Conservation (phyloP, 2,888 invertebrate genomes). For the Rotaria socialis region DNA sequence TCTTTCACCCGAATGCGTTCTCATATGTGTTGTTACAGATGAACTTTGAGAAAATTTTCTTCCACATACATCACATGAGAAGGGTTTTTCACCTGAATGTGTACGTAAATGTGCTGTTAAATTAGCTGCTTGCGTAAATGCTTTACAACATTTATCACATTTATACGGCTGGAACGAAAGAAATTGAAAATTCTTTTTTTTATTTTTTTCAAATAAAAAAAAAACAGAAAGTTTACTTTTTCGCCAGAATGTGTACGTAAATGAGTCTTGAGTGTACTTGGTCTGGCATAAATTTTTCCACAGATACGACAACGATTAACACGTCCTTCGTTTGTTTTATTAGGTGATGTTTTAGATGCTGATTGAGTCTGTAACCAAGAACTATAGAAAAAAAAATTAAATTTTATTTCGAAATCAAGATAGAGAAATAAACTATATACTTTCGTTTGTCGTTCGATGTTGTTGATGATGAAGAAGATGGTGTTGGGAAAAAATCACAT, state of each 20-base stretch:
- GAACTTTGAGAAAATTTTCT: slow-evolving; percentile 91
- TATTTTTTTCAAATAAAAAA: background rate
- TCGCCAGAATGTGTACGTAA: slow-evolving; percentile 92
- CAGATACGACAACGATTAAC: slow-evolving; percentile 72
- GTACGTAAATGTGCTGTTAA: slow-evolving; percentile 91
- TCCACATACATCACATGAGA: slow-evolving; percentile 92
- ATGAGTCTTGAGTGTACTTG: slow-evolving; percentile 93
- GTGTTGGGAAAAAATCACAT: slow-evolving; percentile 24
- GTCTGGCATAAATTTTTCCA: slow-evolving; percentile 88
- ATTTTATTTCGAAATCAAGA: background rate
- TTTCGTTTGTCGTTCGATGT: background rate
- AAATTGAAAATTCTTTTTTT: background rate
- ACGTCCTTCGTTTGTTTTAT: slow-evolving; percentile 35
- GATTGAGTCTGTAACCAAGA: slow-evolving; percentile 8
- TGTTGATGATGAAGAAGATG: slow-evolving; percentile 11
- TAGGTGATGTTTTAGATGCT: background rate
- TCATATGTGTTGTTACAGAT: slow-evolving; percentile 92
- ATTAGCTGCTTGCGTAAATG: slow-evolving; percentile 96
- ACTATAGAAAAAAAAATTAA: background rate
- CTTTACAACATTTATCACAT: slow-evolving; percentile 73
- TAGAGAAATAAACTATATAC: background rate
- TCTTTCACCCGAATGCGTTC: slow-evolving; percentile 99
- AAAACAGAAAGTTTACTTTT: slow-evolving; percentile 59
- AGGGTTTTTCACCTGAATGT: slow-evolving; percentile 95
- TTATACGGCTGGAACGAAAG: slow-evolving; percentile 47